A percentile compares a stretch with the other conserved stretches of the same genome.
These are phyloP conservation scores for Leptothorax acervorum DNA, from an alignment of 2,888 invertebrate genomes.

Conservation along the genomic window DNA sequence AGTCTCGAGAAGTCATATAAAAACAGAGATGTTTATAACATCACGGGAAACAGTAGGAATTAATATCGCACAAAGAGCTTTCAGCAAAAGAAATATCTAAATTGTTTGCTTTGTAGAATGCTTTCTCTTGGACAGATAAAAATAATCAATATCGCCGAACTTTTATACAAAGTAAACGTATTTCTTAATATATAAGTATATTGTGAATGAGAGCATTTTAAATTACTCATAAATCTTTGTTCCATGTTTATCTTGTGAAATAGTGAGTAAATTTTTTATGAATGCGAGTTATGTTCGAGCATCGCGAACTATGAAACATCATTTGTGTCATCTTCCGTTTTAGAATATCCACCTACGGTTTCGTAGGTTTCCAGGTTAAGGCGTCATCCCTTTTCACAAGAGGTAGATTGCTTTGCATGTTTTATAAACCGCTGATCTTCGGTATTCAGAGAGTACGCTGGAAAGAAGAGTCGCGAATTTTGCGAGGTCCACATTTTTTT, in stretches of 20 bases:
- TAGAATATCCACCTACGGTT: slow-evolving; percentile 65
- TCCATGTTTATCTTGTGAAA: slow-evolving; percentile 78
- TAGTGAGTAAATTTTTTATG: slow-evolving; percentile 79
- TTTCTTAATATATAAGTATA: not conserved
- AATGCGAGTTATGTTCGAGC: slow-evolving; percentile 17
- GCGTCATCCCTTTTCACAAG: slow-evolving; percentile 70
- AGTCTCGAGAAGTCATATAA: not conserved
- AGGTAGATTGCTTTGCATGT: slow-evolving; percentile 80
- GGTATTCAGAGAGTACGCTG: slow-evolving; percentile 48
- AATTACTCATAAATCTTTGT: slow-evolving; percentile 32
- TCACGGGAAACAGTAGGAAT: not conserved
- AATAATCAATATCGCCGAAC: not conserved
- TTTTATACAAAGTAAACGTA: not conserved
- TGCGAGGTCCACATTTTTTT: slow-evolving; percentile 25
- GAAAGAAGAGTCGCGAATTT: slow-evolving; percentile 40
- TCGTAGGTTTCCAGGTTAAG: slow-evolving; percentile 75
- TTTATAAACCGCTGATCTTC: slow-evolving; percentile 76
- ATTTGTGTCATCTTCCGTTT: slow-evolving; percentile 62
- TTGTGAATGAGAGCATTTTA: not conserved
- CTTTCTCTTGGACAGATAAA: not conserved
- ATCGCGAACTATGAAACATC: slow-evolving; percentile 33
- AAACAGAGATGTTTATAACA: not conserved
- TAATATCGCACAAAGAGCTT: not conserved
- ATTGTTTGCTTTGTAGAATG: not conserved
- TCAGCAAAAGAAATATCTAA: not conserved